Evolutionary conservation across 2,888 invertebrate species (phyloP), one percentile per base, ranked within the genome.

Genomic region (Amitus sp.): DNA sequence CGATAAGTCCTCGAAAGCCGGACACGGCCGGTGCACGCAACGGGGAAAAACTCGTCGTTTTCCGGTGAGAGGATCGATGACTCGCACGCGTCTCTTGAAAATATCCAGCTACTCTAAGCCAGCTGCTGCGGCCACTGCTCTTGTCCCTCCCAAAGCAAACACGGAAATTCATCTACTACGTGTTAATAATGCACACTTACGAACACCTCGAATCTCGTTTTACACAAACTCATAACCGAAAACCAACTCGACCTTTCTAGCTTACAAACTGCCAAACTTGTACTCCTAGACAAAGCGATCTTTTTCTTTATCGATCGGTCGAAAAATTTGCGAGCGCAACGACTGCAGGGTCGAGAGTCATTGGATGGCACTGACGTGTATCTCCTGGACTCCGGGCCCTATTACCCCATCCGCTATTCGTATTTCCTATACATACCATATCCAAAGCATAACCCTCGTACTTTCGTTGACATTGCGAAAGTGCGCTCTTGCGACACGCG

Each of bases 331-430:
- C n/a, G 37, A 37, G n/a, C 9, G 15, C 37, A 15, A 37, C n/a
- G n/a, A n/a, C n/a, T n/a, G n/a, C n/a, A 37, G 37, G 37, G 37
- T 37, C 37, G 42, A 20, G 15, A 15, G 42, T 42, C 19, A 42
- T 42, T 20, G 42, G 42, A 42, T 42, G 42, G 42, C 42, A 42
- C 42, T 42, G 42, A 20, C 42, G 42, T 42, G 42, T 42, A 42
- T 42, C 42, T 42, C 42, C 42, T 42, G 42, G 42, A 42, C 42
- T 42, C 42, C 19, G 19, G 42, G n/a, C n/a, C 42, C 20, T 20
- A 18, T 42, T 42, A 18, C 19, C 42, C 42, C 42, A 42, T 20
- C 42, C 42, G 20, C 42, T 42, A 19, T 20, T 42, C 42, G 42
- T 20, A 20, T 20, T 42, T 42, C 42, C 42, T 20, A 20, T 20